A percentile compares a stretch with the other conserved stretches of the same genome.
Evolutionary conservation across 2,797 vertebrate species (phyloP).

Genomic region (Nyctalus aviator): DNA sequence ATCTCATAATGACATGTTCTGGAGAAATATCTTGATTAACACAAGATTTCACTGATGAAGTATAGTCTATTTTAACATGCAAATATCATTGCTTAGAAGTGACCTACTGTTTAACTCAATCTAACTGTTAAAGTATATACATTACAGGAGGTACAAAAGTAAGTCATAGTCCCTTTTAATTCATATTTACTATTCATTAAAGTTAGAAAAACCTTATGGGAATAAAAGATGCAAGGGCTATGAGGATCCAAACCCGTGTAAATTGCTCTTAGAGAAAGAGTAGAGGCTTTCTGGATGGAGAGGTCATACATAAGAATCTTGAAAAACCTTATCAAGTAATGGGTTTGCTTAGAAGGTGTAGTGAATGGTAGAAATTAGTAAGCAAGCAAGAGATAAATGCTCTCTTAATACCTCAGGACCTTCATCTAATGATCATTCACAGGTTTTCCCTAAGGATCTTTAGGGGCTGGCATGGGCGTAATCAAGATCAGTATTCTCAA

Average conservation of each 20-base stretch:
- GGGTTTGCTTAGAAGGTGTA: background rate
- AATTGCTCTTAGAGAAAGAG: background rate
- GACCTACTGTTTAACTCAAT: slow-evolving; percentile 3
- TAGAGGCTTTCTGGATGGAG: background rate
- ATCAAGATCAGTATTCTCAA: background rate
- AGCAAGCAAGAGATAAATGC: background rate
- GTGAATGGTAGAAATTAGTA: background rate
- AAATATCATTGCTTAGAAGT: background rate
- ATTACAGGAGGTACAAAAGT: background rate
- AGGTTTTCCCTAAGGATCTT: background rate
- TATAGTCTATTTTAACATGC: background rate
- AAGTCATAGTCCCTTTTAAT: background rate
- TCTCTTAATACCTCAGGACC: background rate
- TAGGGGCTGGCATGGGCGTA: background rate
- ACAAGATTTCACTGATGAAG: background rate
- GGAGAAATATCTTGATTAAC: slow-evolving; percentile 7
- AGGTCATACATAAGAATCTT: background rate
- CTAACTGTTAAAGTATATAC: background rate
- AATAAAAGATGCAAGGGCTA: background rate
- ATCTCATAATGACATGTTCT: background rate
- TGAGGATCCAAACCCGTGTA: background rate
- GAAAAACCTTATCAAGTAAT: background rate
- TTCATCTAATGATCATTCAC: background rate
- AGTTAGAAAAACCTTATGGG: slow-evolving; percentile 30
- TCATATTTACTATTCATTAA: background rate